These are phyloP conservation scores for Panagrolaimus sp. DNA, from an alignment of 1,140 invertebrate genomes.

Conservation along the genomic window DNA sequence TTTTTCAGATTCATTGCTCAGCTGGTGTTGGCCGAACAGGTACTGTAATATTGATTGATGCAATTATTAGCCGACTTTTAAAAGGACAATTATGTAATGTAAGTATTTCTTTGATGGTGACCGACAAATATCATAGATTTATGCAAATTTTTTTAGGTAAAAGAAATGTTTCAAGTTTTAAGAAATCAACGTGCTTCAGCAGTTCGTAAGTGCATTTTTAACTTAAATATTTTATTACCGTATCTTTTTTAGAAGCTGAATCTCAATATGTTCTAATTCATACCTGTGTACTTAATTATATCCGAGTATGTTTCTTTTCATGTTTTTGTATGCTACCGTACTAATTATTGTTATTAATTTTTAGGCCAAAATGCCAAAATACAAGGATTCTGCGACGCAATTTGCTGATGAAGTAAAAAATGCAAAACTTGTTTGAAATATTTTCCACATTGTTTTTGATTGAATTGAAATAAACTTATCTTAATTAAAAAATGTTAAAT, in stretches of 20 bases:
- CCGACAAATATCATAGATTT: not conserved
- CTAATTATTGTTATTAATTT: not conserved
- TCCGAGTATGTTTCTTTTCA: not conserved
- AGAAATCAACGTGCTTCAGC: conserved; percentile 2
- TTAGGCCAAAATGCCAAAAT: conserved; percentile 16
- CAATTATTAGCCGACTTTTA: not conserved
- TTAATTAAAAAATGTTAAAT: too few relatives aligned
- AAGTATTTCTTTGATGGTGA: not conserved
- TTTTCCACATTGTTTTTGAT: too few relatives aligned
- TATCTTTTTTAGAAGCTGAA: not conserved
- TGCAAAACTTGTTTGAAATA: not conserved
- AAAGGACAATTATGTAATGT: not conserved
- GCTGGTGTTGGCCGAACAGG: conserved; percentile 1
- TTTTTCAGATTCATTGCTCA: conserved; percentile 4
- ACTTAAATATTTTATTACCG: too few relatives aligned
- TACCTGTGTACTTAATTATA: conserved; percentile 3
- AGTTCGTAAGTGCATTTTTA: not conserved
- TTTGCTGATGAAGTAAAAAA: conserved; percentile 11
- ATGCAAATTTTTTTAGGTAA: not conserved
- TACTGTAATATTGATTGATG: conserved; percentile 10
- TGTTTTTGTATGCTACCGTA: too few relatives aligned
- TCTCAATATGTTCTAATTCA: conserved; percentile 6
- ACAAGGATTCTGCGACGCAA: not conserved
- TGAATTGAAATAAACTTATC: too few relatives aligned
- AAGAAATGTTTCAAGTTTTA: conserved; percentile 11